phyloP scores from a whole-genome alignment of 2,113 vertebrate genomes.

The Uropsilus gracilis region DNA sequence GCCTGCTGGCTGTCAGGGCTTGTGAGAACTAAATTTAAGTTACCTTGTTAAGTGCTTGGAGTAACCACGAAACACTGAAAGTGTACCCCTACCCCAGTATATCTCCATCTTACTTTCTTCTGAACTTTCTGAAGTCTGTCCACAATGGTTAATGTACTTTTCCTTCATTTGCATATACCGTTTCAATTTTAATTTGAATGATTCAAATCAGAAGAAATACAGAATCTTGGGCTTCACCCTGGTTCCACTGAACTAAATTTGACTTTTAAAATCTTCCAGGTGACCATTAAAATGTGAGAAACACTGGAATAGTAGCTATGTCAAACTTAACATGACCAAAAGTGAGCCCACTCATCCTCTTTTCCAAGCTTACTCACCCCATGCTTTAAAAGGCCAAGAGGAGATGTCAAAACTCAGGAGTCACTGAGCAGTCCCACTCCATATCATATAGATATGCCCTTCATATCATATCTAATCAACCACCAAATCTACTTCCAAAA shows the following conservation, averaged over 20 bases:
- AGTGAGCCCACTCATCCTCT: background rate
- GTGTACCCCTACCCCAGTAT: background rate
- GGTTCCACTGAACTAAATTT: background rate
- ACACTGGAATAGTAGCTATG: background rate
- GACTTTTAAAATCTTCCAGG: background rate
- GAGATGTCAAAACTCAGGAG: background rate
- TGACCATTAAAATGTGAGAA: background rate
- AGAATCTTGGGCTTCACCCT: background rate
- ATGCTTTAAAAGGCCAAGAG: background rate
- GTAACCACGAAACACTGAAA: background rate
- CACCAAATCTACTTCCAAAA: constrained; percentile 12
- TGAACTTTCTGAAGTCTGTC: background rate
- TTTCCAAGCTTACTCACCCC: background rate
- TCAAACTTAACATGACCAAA: background rate
- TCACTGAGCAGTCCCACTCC: too few species aligned
- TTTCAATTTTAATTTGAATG: background rate
- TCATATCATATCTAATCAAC: background rate
- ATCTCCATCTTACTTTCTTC: background rate
- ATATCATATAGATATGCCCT: too few species aligned
- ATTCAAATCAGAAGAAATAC: constrained; percentile 2
- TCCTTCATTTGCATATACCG: background rate
- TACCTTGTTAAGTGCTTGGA: background rate
- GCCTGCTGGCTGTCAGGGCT: too few species aligned
- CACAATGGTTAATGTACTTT: background rate
- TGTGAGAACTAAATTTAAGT: background rate